Base-by-base conservation (phyloP, 2,888 invertebrate genomes). In the Tenthredo livida region DNA sequence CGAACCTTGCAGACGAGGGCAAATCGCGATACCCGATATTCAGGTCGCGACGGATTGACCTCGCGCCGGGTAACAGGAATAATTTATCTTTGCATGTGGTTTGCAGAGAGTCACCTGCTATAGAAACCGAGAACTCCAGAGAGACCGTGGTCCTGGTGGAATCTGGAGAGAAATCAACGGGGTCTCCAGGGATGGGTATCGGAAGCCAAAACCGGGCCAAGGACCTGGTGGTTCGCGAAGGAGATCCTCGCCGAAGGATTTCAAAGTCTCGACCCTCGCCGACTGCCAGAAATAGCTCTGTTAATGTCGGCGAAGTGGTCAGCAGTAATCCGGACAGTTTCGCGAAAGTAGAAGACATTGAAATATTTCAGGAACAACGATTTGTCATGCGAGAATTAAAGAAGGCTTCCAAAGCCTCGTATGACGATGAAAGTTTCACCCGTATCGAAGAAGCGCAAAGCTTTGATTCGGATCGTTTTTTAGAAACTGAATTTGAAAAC, bases 91-190 rank as follows among this genome's bases (percentile, higher is more conserved):
- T 84, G 40, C 84, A 73, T 84, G 73, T 84, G 54, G 40, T 84
- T 84, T 84, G 65, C 84, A 84, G 84, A 84, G 84, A 58, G 84
- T 84, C 84, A 61, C 37, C 84, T 84, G 37, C 72, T 73, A 50
- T 73, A 84, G 73, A 73, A 54, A 84, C 33, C 21, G 73, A 84
- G 70, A 47, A 40, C 84, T 50, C 0, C 77, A 54, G 54, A 29
- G 50, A 77, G 37, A 61, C 61, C 21, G 21, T 80, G 25, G 80
- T 61, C 21, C 37, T 61, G n/a, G 21, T 80, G 58, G 80, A 80
- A 61, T 61, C 80, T n/a, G 43, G 43, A n/a, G 10, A 73, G 1
- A 70, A 37, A 37, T 37, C 70, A 37, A 70, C 37, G 37, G 37
- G 37, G n/a, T 1, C 70, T 25, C n/a, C 78, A n/a, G 54, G 12